Percentiles rank a stretch among this genome's conserved stretches.
These are phyloP conservation scores for Agonopterix heracliana DNA, from an alignment of 2,888 invertebrate species.

Conservation along the genomic window DNA sequence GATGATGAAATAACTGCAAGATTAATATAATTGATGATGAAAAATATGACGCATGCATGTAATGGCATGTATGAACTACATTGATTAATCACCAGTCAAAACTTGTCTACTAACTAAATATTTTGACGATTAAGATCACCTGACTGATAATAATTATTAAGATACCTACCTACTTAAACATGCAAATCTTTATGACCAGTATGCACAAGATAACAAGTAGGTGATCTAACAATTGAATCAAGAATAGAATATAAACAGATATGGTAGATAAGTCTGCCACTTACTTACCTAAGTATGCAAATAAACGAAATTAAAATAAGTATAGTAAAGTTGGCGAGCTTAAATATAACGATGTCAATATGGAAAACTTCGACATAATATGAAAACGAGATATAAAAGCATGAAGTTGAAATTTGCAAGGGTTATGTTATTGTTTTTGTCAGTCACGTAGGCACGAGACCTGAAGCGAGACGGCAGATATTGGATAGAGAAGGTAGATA, in stretches of 20 bases:
- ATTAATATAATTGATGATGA: no score
- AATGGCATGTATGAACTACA: no score
- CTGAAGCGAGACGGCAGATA: conserved; percentile 36
- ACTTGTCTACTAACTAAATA: neutral
- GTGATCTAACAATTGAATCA: neutral
- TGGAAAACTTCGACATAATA: neutral
- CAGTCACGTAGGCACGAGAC: conserved; percentile 62
- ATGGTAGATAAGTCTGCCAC: neutral
- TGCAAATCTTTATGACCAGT: no score
- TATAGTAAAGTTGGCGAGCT: conserved; percentile 20
- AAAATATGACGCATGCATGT: no score
- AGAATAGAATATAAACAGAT: neutral
- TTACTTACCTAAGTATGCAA: conserved; percentile 18
- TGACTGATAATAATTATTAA: neutral
- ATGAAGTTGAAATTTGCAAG: conserved; percentile 26
- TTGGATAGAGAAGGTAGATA: conserved; percentile 28
- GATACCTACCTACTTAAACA: no score
- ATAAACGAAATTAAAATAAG: conserved; percentile 27
- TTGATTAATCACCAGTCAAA: no score
- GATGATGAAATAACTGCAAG: no score
- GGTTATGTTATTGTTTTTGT: conserved; percentile 67
- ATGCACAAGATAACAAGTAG: neutral
- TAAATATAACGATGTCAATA: conserved; percentile 22
- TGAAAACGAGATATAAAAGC: no score
- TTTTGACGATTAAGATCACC: neutral